Evolutionary conservation across 2,113 vertebrate genomes (phyloP).

Genomic region (Falco punctatus): DNA sequence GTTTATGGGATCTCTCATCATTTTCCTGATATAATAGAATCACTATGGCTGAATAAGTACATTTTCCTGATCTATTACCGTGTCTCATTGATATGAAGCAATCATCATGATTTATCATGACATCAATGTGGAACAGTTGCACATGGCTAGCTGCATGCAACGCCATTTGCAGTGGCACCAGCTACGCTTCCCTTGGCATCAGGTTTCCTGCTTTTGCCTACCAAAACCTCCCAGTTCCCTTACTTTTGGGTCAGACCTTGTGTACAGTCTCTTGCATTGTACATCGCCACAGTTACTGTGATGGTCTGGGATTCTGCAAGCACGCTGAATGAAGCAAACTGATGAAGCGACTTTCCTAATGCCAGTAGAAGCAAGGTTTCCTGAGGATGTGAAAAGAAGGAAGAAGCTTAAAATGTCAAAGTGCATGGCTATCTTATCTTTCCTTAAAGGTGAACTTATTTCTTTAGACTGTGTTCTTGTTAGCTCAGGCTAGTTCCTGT

Average conservation of each 20-base stretch:
- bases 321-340: background rate
- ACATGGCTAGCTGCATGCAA: background rate
- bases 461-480: background rate
- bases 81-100: background rate
- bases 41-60: background rate
- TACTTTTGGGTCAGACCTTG: background rate
- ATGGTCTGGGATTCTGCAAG: background rate
- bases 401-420: background rate
- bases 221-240: background rate
- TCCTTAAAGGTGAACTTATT: background rate
- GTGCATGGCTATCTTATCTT: background rate
- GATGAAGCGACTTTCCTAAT: background rate
- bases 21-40: background rate
- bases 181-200: too few relatives aligned
- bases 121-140: background rate
- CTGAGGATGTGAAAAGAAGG: background rate
- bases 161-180: background rate
- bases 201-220: background rate
- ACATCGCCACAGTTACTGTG: background rate
- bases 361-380: background rate
- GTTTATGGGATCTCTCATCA: background rate
- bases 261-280: fast-evolving
- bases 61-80: background rate
- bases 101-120: background rate
- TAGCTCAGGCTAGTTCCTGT: background rate